Base-by-base conservation (phyloP, 2,888 invertebrate species). In the Morpho helenor region DNA sequence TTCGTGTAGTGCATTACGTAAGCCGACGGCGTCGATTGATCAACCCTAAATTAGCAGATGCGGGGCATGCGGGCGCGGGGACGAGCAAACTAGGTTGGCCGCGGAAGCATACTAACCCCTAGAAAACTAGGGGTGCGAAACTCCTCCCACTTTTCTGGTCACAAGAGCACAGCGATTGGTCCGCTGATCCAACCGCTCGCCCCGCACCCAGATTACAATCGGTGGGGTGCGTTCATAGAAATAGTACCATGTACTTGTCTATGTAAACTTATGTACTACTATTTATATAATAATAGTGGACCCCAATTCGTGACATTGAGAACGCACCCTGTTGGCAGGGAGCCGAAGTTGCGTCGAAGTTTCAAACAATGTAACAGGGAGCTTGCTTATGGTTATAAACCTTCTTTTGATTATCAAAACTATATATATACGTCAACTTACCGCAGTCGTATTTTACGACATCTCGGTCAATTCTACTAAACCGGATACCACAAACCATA, bases 121-220 rank as follows among this genome's bases (percentile, higher is more conserved):
- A 89, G 90, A 90, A 90, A 90, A 89, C 90, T 89, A 88, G 90
- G 90, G 90, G 90, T 89, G 89, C 87, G 87, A 90, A 88, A 88
- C 90, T 88, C 90, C 90, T 79, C 90, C 90, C 89, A 75, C 88
- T 88, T 90, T 90, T 88, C 89, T 90, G 90, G 89, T 87, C 89
- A 89, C 83, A 84, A 78, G 86, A 82, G 84, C 86, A 83, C 84
- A 79, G 86, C 81, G 85, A 90, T 90, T 90, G 90, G 90, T 88
- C 88, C 84, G 88, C 75, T 79, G 80, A 73, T 75, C 75, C 79
- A 76, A 80, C 81, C 82, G 53, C 79, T 83, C 87, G 79, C 88
- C 88, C 89, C 89, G 84, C 85, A 76, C 84, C 79, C 84, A 84
- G 90, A 90, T 90, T 86, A 90, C 89, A 88, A 90, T 90, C 90